Base-by-base conservation (phyloP, 2,888 invertebrate species). In the Aspidiotus rigidus region DNA sequence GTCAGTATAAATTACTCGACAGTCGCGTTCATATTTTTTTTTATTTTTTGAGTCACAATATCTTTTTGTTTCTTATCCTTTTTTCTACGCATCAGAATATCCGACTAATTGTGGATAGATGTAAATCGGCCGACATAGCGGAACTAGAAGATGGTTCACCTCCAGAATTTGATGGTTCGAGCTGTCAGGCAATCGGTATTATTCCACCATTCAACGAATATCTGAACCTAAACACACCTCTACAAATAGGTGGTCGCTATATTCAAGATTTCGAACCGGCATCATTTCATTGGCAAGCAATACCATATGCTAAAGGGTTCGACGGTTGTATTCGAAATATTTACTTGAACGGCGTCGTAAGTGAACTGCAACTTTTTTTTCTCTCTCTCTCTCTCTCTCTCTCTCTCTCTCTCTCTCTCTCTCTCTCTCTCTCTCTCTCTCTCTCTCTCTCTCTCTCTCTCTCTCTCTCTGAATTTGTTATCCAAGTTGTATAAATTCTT, bases 161-260 rank as follows among this genome's bases (percentile, higher is more conserved):
- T 9, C 88, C 90, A 2, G 90, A 92, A 0, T 93, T 94, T 75
- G 93, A 96, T 77, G 89, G 90, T 74, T 86, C 88, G 53, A 87
- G 88, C 10, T 97, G 97, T 78, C 93, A 94, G 80, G 92, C 92
- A 0, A 85, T 86, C 72, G 93, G 92, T 42, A 86, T 85, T 15
- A 92, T 96, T 73, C 94, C 94, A 7, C 94, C 95, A 1, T 95
- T 95, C 79, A 95, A 91, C 77, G 94, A 94, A 79, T 96, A 93
- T 79, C 82, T 98, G 64, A 97, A 97, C 79, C 93, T 97, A 0
- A 95, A 96, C 79, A 87, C 94, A 0, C 94, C 96, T 0, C 81
- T 98, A 63, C 97, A 98, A 82, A 85, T 99, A 71, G 99, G 99
- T 69, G 96, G 96, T 9, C 80, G 93, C 16, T 92, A 90, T 75